A percentile compares a stretch with the other conserved stretches of the same genome.
Conservation (phyloP, 2,888 invertebrate species). For the Pristionchus mayeri region DNA sequence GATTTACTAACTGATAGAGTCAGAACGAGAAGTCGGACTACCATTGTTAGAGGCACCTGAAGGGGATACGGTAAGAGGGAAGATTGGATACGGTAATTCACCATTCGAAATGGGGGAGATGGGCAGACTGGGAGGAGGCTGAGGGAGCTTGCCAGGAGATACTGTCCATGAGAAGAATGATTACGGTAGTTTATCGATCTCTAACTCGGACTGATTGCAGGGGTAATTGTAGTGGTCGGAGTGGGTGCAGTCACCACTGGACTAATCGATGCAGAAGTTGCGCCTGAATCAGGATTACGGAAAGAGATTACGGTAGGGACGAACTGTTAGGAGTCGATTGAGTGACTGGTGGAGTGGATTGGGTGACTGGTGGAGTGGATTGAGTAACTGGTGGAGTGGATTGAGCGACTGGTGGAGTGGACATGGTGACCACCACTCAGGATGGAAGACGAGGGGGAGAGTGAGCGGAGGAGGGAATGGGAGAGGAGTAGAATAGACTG, state of each 20-base stretch:
- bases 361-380: not conserved
- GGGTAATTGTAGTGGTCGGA: not conserved
- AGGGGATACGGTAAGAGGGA: not conserved
- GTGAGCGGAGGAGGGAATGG: not conserved
- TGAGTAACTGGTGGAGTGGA: no score
- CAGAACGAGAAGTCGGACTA: not conserved
- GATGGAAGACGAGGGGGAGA: not conserved
- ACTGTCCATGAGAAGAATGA: not conserved
- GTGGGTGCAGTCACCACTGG: not conserved
- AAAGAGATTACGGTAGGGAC: not conserved
- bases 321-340: conserved; percentile 18
- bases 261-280: not conserved
- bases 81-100: not conserved
- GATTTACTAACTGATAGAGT: not conserved
- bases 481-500: not conserved
- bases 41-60: not conserved
- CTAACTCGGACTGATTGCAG: not conserved
- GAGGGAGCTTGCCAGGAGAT: not conserved
- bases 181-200: not conserved
- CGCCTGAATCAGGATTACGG: conserved; percentile 16
- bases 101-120: not conserved
- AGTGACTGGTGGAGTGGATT: no score
- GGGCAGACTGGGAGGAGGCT: not conserved
- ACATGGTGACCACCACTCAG: not conserved
- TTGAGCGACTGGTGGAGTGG: not conserved